These are phyloP conservation scores for Ferdinandea cuprea DNA, from an alignment of 2,888 invertebrate species.

Conservation along the genomic window DNA sequence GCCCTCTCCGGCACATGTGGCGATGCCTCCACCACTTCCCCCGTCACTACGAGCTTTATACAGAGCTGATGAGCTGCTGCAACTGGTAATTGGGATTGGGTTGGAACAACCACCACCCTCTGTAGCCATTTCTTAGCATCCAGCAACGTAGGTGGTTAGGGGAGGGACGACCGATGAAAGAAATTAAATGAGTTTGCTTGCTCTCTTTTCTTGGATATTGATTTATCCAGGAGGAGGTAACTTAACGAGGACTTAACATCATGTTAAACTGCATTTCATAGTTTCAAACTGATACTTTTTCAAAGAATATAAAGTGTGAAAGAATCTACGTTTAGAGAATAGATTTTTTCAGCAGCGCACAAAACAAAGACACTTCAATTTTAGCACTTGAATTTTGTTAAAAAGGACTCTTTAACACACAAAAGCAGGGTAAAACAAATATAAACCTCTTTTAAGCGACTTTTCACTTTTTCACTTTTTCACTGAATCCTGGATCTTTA, in stretches of 20 bases:
- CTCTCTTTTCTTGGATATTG: conserved; percentile 69
- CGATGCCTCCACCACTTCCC: conserved; percentile 64
- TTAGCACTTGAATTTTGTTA: conserved; percentile 19
- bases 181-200: conserved; percentile 36
- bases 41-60: conserved; percentile 70
- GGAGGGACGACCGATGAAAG: conserved; percentile 9
- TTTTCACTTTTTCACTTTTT: neutral
- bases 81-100: conserved; percentile 72
- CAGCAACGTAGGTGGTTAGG: conserved; percentile 21
- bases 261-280: conserved; percentile 56
- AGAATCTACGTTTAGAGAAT: conserved; percentile 18
- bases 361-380: conserved; percentile 49
- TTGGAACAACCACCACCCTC: conserved; percentile 73
- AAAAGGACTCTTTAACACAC: conserved; percentile 23
- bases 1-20: conserved; percentile 61
- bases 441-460: neutral
- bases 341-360: neutral
- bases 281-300: conserved; percentile 19
- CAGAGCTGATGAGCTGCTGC: conserved; percentile 69
- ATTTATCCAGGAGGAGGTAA: conserved; percentile 68
- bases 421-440: neutral
- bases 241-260: conserved; percentile 51
- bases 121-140: conserved; percentile 68
- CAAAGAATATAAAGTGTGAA: conserved; percentile 35
- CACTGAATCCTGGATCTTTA: neutral